Percentiles rank a stretch among this genome's conserved stretches.
phyloP scores from a whole-genome alignment of 2,113 vertebrate genomes.

The Pachyramphus minor region DNA sequence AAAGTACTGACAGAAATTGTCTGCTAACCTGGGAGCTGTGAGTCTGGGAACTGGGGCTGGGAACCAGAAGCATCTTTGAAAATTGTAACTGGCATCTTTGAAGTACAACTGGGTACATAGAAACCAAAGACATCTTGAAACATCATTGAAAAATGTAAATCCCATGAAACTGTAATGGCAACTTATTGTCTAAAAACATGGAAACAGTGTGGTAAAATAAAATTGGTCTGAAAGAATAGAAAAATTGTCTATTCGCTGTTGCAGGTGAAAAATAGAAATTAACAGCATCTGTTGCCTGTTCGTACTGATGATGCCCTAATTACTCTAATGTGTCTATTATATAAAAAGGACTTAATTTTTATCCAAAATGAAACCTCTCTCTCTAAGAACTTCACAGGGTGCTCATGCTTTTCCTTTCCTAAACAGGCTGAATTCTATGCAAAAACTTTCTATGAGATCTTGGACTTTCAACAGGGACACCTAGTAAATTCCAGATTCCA shows the following conservation, averaged over 20 bases:
- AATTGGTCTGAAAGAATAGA: background rate
- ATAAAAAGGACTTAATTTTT: background rate
- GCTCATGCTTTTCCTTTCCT: background rate
- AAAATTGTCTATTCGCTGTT: background rate
- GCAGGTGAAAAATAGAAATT: background rate
- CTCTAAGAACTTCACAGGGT: background rate
- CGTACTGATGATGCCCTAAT: too few relatives aligned
- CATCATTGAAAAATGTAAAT: background rate
- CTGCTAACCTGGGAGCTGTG: background rate
- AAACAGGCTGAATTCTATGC: background rate
- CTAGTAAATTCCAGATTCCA: background rate
- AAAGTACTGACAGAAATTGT: background rate
- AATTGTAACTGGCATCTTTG: background rate
- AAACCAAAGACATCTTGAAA: background rate
- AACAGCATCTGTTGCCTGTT: background rate
- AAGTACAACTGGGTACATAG: background rate
- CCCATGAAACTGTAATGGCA: background rate
- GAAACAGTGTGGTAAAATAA: background rate
- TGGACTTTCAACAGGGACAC: background rate
- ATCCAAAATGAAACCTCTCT: background rate
- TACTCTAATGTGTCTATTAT: background rate
- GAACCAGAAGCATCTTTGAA: background rate
- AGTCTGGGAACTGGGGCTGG: background rate
- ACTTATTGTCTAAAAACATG: background rate
- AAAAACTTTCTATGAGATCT: fast-evolving